A percentile compares a stretch with the other conserved stretches of the same genome.
phyloP scores from a whole-genome alignment of 2,797 vertebrate species.

The Muscicapa comitata region DNA sequence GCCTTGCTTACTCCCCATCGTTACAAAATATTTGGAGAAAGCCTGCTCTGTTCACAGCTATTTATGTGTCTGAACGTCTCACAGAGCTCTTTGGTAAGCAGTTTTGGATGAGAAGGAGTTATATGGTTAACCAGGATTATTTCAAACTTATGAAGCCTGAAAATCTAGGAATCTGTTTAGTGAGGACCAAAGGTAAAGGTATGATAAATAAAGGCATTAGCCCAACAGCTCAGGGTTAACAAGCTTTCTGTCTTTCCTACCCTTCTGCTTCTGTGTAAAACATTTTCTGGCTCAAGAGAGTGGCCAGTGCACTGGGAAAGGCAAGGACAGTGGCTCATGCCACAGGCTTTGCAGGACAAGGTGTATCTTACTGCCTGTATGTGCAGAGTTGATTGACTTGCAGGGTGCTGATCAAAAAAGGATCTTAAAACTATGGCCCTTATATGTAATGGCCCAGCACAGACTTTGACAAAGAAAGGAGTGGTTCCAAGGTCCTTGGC shows the following conservation, averaged over 20 bases:
- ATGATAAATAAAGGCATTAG: background rate
- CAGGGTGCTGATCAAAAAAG: background rate
- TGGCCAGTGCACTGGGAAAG: background rate
- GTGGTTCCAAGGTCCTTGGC: background rate
- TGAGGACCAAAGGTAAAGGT: background rate
- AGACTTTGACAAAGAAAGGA: background rate
- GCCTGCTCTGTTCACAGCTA: background rate
- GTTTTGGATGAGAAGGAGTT: background rate
- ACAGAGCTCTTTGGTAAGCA: background rate
- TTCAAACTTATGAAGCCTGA: background rate
- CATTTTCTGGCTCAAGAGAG: background rate
- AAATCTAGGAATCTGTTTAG: background rate
- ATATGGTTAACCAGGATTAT: background rate
- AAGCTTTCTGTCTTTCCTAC: background rate
- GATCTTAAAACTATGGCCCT: fast-evolving
- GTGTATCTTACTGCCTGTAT: fast-evolving
- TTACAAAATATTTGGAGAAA: background rate
- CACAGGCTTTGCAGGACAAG: background rate
- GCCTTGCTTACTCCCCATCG: background rate
- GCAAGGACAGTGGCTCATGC: background rate
- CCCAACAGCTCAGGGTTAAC: background rate
- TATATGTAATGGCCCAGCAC: background rate
- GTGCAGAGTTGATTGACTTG: background rate
- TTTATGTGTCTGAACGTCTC: background rate
- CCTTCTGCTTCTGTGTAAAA: background rate